These are phyloP conservation scores for Drosophila antonietae DNA, from an alignment of 2,888 invertebrate genomes.

Conservation along the genomic window DNA sequence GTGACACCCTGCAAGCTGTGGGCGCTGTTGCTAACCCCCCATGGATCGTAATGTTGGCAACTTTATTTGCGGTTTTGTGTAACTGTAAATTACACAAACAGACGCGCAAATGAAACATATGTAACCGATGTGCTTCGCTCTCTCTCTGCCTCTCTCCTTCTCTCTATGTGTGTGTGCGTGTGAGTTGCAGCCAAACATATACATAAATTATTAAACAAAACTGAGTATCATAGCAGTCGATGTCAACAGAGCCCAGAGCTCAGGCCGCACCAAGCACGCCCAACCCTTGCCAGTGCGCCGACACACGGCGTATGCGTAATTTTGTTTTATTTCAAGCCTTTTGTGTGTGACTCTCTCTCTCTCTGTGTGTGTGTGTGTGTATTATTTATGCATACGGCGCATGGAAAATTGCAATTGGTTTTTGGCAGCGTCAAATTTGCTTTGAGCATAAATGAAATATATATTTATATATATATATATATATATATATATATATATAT, in stretches of 20 bases:
- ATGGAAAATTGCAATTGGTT: conserved; percentile 78
- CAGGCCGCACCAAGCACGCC: conserved; percentile 2
- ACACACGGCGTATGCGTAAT: conserved; percentile 76
- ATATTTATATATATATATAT: conserved; percentile 40
- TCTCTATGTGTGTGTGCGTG: conserved; percentile 19
- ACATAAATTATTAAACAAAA: conserved; percentile 75
- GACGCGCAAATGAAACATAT: conserved; percentile 76
- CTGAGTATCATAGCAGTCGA: conserved; percentile 74
- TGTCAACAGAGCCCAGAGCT: conserved; percentile 58
- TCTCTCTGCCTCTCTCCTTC: too few species aligned
- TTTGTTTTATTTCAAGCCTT: conserved; percentile 69
- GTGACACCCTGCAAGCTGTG: neutral
- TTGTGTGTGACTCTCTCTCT: conserved; percentile 16
- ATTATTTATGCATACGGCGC: conserved; percentile 76
- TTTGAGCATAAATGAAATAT: conserved; percentile 66
- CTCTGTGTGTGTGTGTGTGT: conserved; percentile 39
- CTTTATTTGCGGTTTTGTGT: conserved; percentile 78
- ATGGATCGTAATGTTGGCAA: conserved; percentile 70
- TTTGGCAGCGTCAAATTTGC: conserved; percentile 70
- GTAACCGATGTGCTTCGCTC: conserved; percentile 59
- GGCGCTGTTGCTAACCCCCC: neutral
- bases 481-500: conserved; percentile 28
- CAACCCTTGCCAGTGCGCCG: neutral
- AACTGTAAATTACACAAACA: conserved; percentile 77
- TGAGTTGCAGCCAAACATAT: conserved; percentile 68